Base-by-base conservation (phyloP, 1,140 invertebrate genomes). In the Gryllus bimaculatus region DNA sequence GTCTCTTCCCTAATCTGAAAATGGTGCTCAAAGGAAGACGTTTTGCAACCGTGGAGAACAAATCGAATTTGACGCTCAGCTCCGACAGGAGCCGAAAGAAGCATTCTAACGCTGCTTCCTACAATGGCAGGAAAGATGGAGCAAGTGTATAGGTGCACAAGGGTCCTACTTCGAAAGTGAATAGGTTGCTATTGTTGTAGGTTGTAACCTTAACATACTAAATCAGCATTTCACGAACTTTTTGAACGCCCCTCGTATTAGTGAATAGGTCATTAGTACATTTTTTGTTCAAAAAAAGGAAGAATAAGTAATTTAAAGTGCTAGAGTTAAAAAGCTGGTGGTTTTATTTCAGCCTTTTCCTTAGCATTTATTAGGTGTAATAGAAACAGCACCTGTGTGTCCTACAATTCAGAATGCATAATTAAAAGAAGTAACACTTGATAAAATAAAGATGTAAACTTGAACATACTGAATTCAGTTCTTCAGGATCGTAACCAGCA, bases 101-200 rank as follows among this genome's bases (percentile, higher is more conserved):
- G 73, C 73, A 6, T 15, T 74, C 73, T 21, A 15, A 6, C 13
- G 4, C 18, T 74, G 73, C 6, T 74, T 74, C 73, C 73, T 8
- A 74, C 73, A 74, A 74, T 15, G 26, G 73, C 73, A 15, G 73
- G 73, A 15, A 20, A 6, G 73, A 74, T 74, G 73, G 73, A 74
- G 73, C 73, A 15, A 74, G 10, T 74, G 6, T 74, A 21, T 74
- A 12, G n/a, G 73, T 74, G 6, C 73, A 15, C 7, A 74, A 74
- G 73, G 73, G 13, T 74, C 73, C 8, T 74, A 74, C 73, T 74
- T 74, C 26, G 73, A 74, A 74, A 15, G 73, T 74, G 73, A 74
- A 8, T 74, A 74, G 73, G 73, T 74, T 20, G 15, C 18, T 21
- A 74, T 74, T 74, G 73, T 12, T 12, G 15, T 74, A 74, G n/a